Conservation (phyloP, 1,140 invertebrate genomes). For the Brachionus plicatilis region DNA sequence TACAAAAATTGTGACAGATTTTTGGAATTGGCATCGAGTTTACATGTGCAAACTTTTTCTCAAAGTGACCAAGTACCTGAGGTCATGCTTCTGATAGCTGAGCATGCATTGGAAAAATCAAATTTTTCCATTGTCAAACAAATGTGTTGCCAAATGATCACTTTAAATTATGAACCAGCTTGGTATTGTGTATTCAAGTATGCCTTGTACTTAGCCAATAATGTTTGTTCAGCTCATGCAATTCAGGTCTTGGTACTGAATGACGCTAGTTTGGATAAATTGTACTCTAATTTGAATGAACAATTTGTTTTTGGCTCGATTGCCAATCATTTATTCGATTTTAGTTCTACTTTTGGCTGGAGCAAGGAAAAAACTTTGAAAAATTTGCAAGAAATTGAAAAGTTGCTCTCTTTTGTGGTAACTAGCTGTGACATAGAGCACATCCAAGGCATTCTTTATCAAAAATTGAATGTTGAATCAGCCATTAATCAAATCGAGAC, state of each 20-base stretch:
- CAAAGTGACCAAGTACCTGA: neutral
- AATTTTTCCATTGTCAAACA: neutral
- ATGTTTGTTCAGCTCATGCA: neutral
- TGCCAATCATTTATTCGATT: neutral
- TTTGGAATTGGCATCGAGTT: neutral
- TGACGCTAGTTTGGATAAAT: neutral
- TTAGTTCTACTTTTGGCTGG: neutral
- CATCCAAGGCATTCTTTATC: neutral
- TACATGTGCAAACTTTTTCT: neutral
- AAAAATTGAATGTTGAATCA: slow-evolving; percentile 15
- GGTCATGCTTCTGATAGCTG: neutral
- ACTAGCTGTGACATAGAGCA: neutral
- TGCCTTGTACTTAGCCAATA: neutral
- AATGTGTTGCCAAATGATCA: slow-evolving; percentile 8
- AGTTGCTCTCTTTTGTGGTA: neutral
- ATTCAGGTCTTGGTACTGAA: neutral
- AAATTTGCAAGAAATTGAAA: neutral
- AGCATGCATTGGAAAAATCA: neutral
- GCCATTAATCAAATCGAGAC: neutral
- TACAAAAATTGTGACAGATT: slow-evolving; percentile 8
- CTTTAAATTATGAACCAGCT: slow-evolving; percentile 4
- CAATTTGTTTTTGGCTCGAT: neutral
- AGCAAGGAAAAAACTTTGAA: slow-evolving; percentile 11
- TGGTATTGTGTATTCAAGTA: slow-evolving; percentile 22
- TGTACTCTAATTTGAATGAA: neutral